These are phyloP conservation scores for Agonum fuliginosum DNA, from an alignment of 2,888 invertebrate genomes.

Conservation along the genomic window DNA sequence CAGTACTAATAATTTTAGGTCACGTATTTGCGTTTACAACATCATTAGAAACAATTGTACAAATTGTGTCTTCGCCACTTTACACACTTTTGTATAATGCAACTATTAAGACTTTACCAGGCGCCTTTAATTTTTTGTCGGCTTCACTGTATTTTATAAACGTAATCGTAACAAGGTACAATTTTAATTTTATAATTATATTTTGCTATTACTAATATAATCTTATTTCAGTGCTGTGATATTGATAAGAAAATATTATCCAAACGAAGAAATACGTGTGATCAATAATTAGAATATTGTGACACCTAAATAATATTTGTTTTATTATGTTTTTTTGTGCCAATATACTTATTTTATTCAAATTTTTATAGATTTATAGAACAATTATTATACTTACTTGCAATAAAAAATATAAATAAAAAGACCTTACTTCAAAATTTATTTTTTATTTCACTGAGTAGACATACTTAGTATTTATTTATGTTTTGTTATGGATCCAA, in stretches of 20 bases:
- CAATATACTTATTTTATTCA: no score
- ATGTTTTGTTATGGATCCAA: not conserved
- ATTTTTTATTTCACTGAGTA: no score
- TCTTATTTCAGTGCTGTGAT: constrained; percentile 57
- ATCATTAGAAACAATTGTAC: constrained; percentile 52
- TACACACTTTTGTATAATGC: constrained; percentile 53
- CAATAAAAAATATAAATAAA: no score
- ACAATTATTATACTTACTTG: no score
- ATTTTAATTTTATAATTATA: not conserved
- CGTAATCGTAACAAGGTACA: constrained; percentile 44
- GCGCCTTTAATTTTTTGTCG: constrained; percentile 51
- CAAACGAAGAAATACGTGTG: constrained; percentile 45
- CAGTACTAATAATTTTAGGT: constrained; percentile 6
- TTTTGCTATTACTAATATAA: not conserved
- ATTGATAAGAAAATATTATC: constrained; percentile 44
- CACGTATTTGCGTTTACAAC: constrained; percentile 56
- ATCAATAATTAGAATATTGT: constrained; percentile 27
- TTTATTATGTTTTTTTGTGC: no score
- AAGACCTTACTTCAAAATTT: no score
- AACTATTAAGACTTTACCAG: constrained; percentile 34
- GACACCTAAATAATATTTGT: no score
- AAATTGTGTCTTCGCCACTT: constrained; percentile 45
- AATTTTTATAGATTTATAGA: no score
- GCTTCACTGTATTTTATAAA: constrained; percentile 38
- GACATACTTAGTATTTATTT: no score